Evolutionary conservation across 2,113 vertebrate genomes (phyloP), one percentile per base, ranked within the genome.

Genomic region (Machaerirhynchus nigripectus): DNA sequence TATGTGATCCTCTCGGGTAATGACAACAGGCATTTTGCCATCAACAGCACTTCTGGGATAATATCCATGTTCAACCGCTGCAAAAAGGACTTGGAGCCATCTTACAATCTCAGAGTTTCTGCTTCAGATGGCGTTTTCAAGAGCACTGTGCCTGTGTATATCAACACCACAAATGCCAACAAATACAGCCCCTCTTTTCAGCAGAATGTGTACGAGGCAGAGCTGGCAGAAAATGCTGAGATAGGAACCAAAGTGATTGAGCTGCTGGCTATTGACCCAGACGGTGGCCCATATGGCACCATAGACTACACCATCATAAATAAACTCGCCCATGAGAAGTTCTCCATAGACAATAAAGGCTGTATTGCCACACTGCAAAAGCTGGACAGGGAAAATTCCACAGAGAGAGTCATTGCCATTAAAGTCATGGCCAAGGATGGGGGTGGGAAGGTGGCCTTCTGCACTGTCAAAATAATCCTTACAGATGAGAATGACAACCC

Each of bases 251-350:
- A 98, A n/a, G 99, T 99, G 89, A 99, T 99, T 73, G 98, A 99
- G 59, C 93, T 99, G 63, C 95, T 98, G 26, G 99, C 99, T 53
- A 97, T 98, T 37, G 99, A 99, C 92, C 98, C 98, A 15, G 99
- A 99, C 0, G 98, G 99, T 27, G 99, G 99, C 15, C 98, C 98
- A 0, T 99, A 99, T 6, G 99, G 99, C 82, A 99, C 98, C 8
- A 97, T 99, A 24, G 99, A 99, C 95, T 99, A 99, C 77, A 99
- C 98, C 40, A 99, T 99, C 95, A 99, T 99, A 84, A 99, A 99
- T 80, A 99, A 99, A 92, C 97, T 99, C 0, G 99, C 99, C 6
- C 98, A 98, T 28, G 99, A 99, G 93, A 99, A 98, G 80, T 99
- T 99, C 93, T 96, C 98, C 53, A 99, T 99, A 21, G 97, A 98